Evolutionary conservation across 2,888 invertebrate genomes (phyloP).

Genomic region (Drosophila phalerata): DNA sequence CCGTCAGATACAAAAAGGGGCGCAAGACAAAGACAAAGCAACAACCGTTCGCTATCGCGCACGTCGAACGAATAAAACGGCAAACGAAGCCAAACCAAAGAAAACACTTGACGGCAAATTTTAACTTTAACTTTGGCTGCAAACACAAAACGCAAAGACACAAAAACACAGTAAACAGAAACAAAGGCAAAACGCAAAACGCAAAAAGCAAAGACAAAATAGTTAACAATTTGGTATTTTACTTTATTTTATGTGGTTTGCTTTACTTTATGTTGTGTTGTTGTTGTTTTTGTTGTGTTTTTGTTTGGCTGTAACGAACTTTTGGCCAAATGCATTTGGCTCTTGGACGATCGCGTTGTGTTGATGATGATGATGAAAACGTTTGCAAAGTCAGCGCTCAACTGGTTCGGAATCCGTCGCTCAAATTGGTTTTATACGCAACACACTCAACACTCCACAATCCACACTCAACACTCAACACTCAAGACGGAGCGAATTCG

Average conservation of each 20-base stretch:
- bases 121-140: conserved; percentile 36
- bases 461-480: conserved; percentile 8
- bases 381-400: conserved; percentile 79
- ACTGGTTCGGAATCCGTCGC: conserved; percentile 71
- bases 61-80: conserved; percentile 78
- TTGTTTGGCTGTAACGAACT: conserved; percentile 37
- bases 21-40: conserved; percentile 66
- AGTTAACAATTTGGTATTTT: conserved; percentile 13
- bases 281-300: conserved; percentile 3
- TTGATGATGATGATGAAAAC: conserved; percentile 56
- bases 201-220: conserved; percentile 14
- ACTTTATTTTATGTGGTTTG: conserved; percentile 17
- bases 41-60: conserved; percentile 78
- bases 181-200: conserved; percentile 21
- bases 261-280: neutral
- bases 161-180: conserved; percentile 8
- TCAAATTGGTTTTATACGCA: conserved; percentile 78
- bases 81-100: conserved; percentile 42
- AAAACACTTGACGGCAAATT: conserved; percentile 73
- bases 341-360: conserved; percentile 30
- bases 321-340: conserved; percentile 72
- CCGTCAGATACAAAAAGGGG: conserved; percentile 62
- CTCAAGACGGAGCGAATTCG: conserved; percentile 20
- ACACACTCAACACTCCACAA: conserved; percentile 30
- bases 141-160: conserved; percentile 28